A percentile compares a stretch with the other conserved stretches of the same genome.
phyloP scores from a whole-genome alignment of 2,888 invertebrate species.

The Parnassius apollo region DNA sequence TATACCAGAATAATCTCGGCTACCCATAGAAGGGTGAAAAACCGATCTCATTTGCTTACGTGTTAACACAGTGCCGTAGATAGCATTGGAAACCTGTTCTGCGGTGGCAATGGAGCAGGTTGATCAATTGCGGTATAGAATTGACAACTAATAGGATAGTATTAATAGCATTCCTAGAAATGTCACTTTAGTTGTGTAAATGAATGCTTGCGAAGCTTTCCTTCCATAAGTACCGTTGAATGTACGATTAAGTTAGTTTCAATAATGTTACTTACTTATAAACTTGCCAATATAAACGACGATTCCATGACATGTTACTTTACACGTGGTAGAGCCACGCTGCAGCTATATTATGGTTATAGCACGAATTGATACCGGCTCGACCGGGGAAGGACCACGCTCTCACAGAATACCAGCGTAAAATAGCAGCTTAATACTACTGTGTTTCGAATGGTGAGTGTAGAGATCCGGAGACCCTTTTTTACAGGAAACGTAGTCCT shows the following conservation, averaged over 20 bases:
- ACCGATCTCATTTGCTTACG: constrained; percentile 28
- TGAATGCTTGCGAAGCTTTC: constrained; percentile 3
- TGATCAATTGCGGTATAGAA: constrained; percentile 28
- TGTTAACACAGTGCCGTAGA: constrained; percentile 28
- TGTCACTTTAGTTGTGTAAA: background rate
- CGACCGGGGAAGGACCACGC: too few relatives aligned
- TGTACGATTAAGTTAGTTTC: background rate
- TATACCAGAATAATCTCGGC: constrained; percentile 22
- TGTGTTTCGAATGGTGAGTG: too few relatives aligned
- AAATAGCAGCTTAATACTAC: too few relatives aligned
- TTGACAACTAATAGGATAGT: constrained; percentile 18
- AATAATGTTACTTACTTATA: too few relatives aligned
- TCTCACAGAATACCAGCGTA: too few relatives aligned
- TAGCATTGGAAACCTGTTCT: constrained; percentile 25
- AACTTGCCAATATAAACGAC: background rate
- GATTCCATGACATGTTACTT: too few relatives aligned
- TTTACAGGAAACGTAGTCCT: too few relatives aligned
- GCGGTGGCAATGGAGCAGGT: constrained; percentile 7
- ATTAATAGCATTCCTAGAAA: constrained; percentile 16
- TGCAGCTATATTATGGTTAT: too few relatives aligned
- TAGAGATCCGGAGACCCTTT: too few relatives aligned
- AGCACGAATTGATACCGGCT: too few relatives aligned
- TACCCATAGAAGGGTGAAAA: constrained; percentile 29
- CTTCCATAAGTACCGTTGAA: background rate
- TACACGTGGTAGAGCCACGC: too few relatives aligned